Conservation (phyloP, 2,888 invertebrate genomes). For the Poecilobothrus nobilitatus region DNA sequence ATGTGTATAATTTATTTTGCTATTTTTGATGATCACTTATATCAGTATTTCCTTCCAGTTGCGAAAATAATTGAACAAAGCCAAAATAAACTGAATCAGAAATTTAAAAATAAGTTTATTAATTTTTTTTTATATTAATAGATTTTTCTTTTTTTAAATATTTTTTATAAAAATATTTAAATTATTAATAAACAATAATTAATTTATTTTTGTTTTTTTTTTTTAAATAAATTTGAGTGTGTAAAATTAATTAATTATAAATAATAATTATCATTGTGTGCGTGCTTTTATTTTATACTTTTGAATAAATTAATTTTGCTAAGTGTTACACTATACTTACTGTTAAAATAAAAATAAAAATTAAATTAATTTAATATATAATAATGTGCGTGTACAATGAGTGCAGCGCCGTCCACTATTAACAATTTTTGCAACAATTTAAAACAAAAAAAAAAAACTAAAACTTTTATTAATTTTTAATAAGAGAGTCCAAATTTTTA, state of each 20-base stretch:
- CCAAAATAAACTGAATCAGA: too few relatives aligned
- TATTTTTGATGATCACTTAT: too few relatives aligned
- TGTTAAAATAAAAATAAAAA: too few relatives aligned
- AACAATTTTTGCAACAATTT: not conserved
- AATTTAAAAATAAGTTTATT: not conserved
- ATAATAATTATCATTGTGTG: constrained; percentile 3
- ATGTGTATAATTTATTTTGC: too few relatives aligned
- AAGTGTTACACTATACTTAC: not conserved
- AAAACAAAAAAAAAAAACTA: not conserved
- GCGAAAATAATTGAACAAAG: too few relatives aligned
- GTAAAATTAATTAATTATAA: not conserved
- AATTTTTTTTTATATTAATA: not conserved
- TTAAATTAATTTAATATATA: too few relatives aligned
- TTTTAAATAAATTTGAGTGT: constrained; percentile 1
- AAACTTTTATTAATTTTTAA: not conserved
- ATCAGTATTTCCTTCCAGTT: too few relatives aligned
- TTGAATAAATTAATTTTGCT: not conserved
- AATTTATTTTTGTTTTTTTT: not conserved
- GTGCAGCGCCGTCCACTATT: not conserved
- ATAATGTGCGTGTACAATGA: not conserved
- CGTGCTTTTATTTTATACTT: not conserved
- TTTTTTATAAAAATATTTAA: not conserved
- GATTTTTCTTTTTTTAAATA: too few relatives aligned
- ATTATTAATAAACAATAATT: not conserved
- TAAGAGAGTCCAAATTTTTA: too few relatives aligned